A percentile compares a stretch with the other conserved stretches of the same genome.
phyloP scores from a whole-genome alignment of 2,888 invertebrate genomes.

The Cephus sareptanus region DNA sequence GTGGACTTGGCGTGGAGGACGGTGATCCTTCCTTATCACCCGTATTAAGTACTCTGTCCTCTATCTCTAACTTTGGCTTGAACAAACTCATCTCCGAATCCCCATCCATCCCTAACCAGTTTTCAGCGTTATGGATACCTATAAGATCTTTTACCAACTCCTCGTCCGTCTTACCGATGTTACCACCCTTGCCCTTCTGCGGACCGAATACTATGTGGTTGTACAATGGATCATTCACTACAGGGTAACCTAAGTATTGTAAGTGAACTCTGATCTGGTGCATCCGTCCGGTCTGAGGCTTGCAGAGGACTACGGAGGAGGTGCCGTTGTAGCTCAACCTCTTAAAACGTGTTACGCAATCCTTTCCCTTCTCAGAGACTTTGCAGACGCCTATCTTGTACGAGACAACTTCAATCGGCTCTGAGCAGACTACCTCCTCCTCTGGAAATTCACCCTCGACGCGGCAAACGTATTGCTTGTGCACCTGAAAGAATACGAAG shows the following conservation, averaged over 20 bases:
- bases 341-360: conserved; percentile 91
- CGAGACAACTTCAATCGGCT: conserved; percentile 93
- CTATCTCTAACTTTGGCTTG: conserved; percentile 77
- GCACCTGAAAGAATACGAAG: conserved; percentile 68
- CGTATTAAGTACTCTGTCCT: conserved; percentile 71
- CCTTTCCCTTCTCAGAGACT: conserved; percentile 92
- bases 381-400: conserved; percentile 97
- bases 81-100: conserved; percentile 87
- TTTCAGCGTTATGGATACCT: conserved; percentile 92
- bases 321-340: conserved; percentile 88
- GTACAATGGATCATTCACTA: conserved; percentile 97
- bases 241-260: conserved; percentile 97
- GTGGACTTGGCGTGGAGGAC: conserved; percentile 67
- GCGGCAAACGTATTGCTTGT: conserved; percentile 95
- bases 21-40: conserved; percentile 74
- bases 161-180: conserved; percentile 90
- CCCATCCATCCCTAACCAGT: conserved; percentile 92
- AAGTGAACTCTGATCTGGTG: conserved; percentile 99
- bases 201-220: conserved; percentile 97
- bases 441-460: conserved; percentile 95
- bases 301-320: conserved; percentile 93
- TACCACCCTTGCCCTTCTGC: conserved; percentile 85
- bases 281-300: conserved; percentile 96
- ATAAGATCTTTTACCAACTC: conserved; percentile 89
- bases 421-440: conserved; percentile 87